A percentile compares a stretch with the other conserved stretches of the same genome.
These are phyloP conservation scores for Carterocephalus palaemon DNA, from an alignment of 2,888 invertebrate species.

Conservation along the genomic window DNA sequence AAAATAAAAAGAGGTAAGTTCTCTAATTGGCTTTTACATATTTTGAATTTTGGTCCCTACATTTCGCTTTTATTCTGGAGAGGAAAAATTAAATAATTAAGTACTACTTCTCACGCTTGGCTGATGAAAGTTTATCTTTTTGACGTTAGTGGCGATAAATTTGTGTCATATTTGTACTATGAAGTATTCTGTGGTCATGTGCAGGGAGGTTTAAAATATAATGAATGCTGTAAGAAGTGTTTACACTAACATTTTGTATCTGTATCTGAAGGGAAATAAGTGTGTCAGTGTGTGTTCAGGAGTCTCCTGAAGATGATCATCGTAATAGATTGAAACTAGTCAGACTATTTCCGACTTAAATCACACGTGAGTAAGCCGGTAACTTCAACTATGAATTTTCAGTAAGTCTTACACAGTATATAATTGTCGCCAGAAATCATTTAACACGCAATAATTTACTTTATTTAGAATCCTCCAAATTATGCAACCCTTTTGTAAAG, in stretches of 20 bases:
- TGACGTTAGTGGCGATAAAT: constrained; percentile 15
- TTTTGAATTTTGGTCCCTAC: constrained; percentile 22
- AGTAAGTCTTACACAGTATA: no score
- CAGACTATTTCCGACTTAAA: no score
- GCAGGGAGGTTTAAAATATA: constrained; percentile 6
- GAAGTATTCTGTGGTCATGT: no score
- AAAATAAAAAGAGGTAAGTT: constrained; percentile 22
- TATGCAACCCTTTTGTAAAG: constrained; percentile 40
- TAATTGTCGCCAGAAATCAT: constrained; percentile 66
- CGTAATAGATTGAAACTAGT: no score
- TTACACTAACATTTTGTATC: constrained; percentile 3
- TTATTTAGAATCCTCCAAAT: constrained; percentile 62
- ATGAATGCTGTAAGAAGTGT: constrained; percentile 13
- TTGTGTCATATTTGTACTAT: constrained; percentile 8
- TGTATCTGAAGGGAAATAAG: no score
- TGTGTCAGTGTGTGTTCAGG: no score
- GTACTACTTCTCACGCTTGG: constrained; percentile 17
- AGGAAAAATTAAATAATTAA: constrained; percentile 25
- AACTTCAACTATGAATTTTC: no score
- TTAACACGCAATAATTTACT: constrained; percentile 70
- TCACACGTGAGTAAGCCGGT: no score
- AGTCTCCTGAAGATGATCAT: no score
- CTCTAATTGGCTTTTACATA: constrained; percentile 24
- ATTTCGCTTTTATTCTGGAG: constrained; percentile 19
- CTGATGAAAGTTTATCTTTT: constrained; percentile 24